phyloP scores from a whole-genome alignment of 2,797 vertebrate genomes.

The Phataginus tricuspis region DNA sequence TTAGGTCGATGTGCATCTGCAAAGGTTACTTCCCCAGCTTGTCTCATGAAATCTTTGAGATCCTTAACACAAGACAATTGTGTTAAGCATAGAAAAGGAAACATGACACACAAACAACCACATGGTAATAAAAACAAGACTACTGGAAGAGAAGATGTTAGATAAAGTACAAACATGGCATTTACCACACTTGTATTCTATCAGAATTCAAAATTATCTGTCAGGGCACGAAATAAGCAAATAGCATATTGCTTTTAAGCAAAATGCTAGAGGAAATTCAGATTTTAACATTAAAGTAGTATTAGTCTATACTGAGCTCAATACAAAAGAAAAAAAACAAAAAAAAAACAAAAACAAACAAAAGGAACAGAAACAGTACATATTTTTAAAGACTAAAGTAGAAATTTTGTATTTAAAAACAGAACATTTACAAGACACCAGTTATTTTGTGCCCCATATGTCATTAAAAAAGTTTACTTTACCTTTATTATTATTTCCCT shows the following conservation, averaged over 20 bases:
- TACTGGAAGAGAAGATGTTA: constrained; percentile 88
- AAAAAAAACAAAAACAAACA: constrained; percentile 55
- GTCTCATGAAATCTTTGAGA: constrained; percentile 99
- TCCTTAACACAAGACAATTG: constrained; percentile 92
- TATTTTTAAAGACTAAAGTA: constrained; percentile 81
- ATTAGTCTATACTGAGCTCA: constrained; percentile 84
- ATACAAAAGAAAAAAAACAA: constrained; percentile 73
- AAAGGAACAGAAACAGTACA: constrained; percentile 74
- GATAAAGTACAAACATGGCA: constrained; percentile 86
- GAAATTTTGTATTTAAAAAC: constrained; percentile 80
- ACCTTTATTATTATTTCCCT: constrained; percentile 92
- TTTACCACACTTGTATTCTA: constrained; percentile 86
- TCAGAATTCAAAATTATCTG: constrained; percentile 83
- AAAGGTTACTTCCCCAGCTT: constrained; percentile 99
- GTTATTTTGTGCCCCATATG: constrained; percentile 91
- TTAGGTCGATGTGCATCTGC: constrained; percentile 97
- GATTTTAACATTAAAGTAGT: constrained; percentile 82
- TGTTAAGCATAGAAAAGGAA: constrained; percentile 81
- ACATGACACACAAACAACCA: constrained; percentile 76
- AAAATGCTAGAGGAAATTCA: constrained; percentile 83
- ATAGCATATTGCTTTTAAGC: constrained; percentile 87
- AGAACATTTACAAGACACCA: constrained; percentile 86
- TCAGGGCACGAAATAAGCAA: constrained; percentile 89
- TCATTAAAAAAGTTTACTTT: constrained; percentile 92
- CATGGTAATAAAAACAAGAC: constrained; percentile 84